A percentile compares a stretch with the other conserved stretches of the same genome.
phyloP scores from a whole-genome alignment of 2,888 invertebrate species.

The Theretra japonica region DNA sequence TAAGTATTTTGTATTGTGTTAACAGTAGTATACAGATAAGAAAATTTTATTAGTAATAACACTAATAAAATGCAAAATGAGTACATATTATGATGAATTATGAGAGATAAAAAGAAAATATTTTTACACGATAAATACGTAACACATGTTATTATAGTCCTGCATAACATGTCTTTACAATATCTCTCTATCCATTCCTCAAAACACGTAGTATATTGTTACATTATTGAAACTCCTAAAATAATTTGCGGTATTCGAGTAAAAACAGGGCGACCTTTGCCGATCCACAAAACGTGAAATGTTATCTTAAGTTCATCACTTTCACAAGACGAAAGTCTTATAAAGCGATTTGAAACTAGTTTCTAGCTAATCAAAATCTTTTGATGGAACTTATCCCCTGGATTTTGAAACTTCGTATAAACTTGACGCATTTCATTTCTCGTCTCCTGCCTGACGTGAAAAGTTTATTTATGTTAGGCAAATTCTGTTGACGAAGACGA shows the following conservation, averaged over 20 bases:
- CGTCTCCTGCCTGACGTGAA: constrained; percentile 10
- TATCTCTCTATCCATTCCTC: too few relatives aligned
- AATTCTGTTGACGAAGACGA: constrained; percentile 7
- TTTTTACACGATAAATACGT: too few relatives aligned
- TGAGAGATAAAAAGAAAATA: too few relatives aligned
- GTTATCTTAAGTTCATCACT: not conserved
- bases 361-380: constrained; percentile 19
- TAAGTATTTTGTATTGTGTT: not conserved
- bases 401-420: constrained; percentile 17
- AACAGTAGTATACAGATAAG: too few relatives aligned
- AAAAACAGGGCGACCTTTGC: not conserved
- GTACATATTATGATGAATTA: too few relatives aligned
- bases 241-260: not conserved
- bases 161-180: too few relatives aligned
- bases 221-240: not conserved
- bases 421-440: constrained; percentile 19
- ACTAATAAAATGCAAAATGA: too few relatives aligned
- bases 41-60: too few relatives aligned
- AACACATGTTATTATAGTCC: too few relatives aligned
- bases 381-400: constrained; percentile 14
- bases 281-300: not conserved
- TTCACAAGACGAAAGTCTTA: constrained; percentile 21
- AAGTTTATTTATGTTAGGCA: constrained; percentile 8
- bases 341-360: constrained; percentile 20
- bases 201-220: not conserved